Base-by-base conservation (phyloP, 1,140 invertebrate genomes). In the Piezodorus guildinii region DNA sequence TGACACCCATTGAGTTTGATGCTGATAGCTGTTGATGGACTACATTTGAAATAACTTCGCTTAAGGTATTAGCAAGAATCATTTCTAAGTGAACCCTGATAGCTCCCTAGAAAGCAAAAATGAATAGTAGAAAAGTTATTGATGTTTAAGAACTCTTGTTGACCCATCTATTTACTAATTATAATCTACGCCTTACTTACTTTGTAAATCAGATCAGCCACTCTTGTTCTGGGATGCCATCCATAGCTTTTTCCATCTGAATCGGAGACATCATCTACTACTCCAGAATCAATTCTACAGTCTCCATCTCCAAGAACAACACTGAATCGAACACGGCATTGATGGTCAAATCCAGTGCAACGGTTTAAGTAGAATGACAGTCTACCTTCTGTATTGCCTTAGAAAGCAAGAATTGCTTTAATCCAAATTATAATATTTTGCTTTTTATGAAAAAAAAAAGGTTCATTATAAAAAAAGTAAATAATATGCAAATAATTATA, bases 331-430 rank as follows among this genome's bases (percentile, higher is more conserved):
- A 91, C 84, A 39, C 87, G 79, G 74, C 88, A 90, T 25, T 83
- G 81, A 70, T 91, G 87, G 70, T 91, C 87, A 72, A 90, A 90
- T 9, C 87, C 88, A 4, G 88, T 90, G 60, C 89, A 79, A 46
- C 89, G 78, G 67, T 86, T 83, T 19, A 92, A 77, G 62, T 84
- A 84, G 12, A 87, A 73, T 67, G 79, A 76, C 72, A 83, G 67
- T 70, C 80, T 69, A 46, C 78, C 77, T 16, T 83, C 79, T 21
- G 19, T 15, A 10, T 5, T 39, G 12, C 34, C 34, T 39, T 39
- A 39, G 34, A 39, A 39, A 10, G 34, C 6, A 39, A 39, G 1
- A 39, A 39, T 39, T 10, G 12, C 12, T 12, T 10, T 39, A 39
- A 39, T 39, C 12, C 6, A 39, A 39, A 39, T 30, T 10, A 39